Conservation (phyloP, 2,888 invertebrate genomes). For the Coleophora flavipennella region DNA sequence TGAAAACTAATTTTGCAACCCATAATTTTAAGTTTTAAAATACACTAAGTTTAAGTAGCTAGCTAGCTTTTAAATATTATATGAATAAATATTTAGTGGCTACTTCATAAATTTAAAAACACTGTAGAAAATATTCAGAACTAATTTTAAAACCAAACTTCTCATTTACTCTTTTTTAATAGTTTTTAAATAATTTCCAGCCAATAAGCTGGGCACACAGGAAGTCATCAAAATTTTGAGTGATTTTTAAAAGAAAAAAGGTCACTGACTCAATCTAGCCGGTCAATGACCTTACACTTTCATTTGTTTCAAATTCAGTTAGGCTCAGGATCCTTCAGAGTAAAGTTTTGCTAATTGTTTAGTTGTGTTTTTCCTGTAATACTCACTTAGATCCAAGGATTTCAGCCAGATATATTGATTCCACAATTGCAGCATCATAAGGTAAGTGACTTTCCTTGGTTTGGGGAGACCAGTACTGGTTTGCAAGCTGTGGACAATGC, state of each 20-base stretch:
- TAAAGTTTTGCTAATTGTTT: constrained; percentile 16
- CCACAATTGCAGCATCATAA: constrained; percentile 85
- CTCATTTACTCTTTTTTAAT: too few relatives aligned
- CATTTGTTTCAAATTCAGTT: constrained; percentile 58
- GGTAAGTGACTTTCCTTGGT: constrained; percentile 80
- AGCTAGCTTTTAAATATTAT: too few relatives aligned
- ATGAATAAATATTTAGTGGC: too few relatives aligned
- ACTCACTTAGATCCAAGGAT: constrained; percentile 85
- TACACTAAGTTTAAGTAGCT: too few relatives aligned
- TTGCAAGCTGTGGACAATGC: constrained; percentile 79
- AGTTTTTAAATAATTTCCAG: constrained; percentile 1
- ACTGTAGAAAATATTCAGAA: too few relatives aligned
- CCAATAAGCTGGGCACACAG: not conserved
- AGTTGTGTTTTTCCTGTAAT: constrained; percentile 8
- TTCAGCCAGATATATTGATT: constrained; percentile 91
- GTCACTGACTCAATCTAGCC: constrained; percentile 54
- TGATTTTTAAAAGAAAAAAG: constrained; percentile 44
- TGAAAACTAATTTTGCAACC: too few relatives aligned
- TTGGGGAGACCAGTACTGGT: constrained; percentile 94
- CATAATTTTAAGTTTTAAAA: too few relatives aligned
- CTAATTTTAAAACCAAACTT: too few relatives aligned
- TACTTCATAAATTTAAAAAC: too few relatives aligned
- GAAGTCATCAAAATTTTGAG: constrained; percentile 22
- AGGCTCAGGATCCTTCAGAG: constrained; percentile 37
- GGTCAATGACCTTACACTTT: constrained; percentile 51